Conservation (phyloP, 2,888 invertebrate species). For the Nephrocerus scutellatus region DNA sequence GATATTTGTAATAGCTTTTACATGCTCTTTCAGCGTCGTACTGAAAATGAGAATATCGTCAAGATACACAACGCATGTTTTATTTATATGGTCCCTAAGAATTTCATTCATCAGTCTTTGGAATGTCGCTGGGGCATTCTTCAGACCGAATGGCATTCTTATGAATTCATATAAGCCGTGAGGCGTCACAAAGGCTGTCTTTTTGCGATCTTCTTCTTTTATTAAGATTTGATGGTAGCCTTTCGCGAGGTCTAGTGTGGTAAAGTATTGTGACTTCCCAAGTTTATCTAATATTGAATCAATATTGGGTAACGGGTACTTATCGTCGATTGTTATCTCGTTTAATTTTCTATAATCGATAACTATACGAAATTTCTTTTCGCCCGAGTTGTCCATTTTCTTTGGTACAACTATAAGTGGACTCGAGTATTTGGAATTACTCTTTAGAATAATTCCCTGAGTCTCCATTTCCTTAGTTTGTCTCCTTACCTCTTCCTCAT, state of each 20-base stretch:
- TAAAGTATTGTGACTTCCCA: too few relatives aligned
- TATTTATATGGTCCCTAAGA: constrained; percentile 14
- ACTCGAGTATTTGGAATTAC: too few relatives aligned
- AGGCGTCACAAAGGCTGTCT: constrained; percentile 14
- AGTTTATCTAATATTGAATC: too few relatives aligned
- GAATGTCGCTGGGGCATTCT: constrained; percentile 14
- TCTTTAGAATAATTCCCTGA: too few relatives aligned
- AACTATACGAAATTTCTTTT: too few relatives aligned
- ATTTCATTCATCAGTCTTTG: constrained; percentile 20
- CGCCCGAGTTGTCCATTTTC: too few relatives aligned
- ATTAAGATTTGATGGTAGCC: constrained; percentile 16
- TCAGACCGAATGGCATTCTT: constrained; percentile 16
- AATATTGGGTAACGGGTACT: too few relatives aligned
- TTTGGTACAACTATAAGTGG: too few relatives aligned
- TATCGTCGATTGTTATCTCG: too few relatives aligned
- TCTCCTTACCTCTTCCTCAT: too few relatives aligned
- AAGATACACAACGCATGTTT: constrained; percentile 17
- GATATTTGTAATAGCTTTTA: constrained; percentile 11
- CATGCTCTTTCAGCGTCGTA: constrained; percentile 16
- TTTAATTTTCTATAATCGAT: too few relatives aligned
- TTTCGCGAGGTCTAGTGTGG: constrained; percentile 10
- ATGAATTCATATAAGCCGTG: constrained; percentile 11
- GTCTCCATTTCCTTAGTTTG: too few relatives aligned
- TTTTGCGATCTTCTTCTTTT: constrained; percentile 3
- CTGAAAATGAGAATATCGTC: constrained; percentile 19